Evolutionary conservation across 2,113 vertebrate genomes (phyloP).

Genomic region (Poicephalus meyeri): DNA sequence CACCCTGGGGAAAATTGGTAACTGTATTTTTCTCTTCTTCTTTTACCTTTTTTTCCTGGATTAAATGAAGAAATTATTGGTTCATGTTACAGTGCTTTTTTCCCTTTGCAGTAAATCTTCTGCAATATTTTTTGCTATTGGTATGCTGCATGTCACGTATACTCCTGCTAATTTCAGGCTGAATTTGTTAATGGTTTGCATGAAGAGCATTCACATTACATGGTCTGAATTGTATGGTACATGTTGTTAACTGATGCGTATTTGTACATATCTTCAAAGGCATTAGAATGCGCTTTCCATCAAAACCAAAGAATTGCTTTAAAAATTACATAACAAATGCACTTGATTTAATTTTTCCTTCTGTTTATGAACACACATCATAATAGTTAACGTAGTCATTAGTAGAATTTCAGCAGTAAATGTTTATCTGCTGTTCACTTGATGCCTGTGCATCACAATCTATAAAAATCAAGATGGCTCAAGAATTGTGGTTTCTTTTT

Average conservation of each 20-base stretch:
- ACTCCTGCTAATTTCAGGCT: neutral
- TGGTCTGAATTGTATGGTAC: neutral
- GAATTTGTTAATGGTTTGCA: neutral
- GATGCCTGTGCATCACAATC: neutral
- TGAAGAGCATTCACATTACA: neutral
- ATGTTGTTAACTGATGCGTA: neutral
- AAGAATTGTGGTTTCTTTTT: neutral
- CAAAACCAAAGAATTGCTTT: neutral
- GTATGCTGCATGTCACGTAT: neutral
- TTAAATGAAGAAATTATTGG: constrained; percentile 34
- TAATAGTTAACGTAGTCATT: neutral
- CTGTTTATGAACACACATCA: neutral
- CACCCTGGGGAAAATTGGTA: constrained; percentile 35
- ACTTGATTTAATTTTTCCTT: neutral
- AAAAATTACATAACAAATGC: neutral
- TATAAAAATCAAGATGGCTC: neutral
- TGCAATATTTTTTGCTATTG: neutral
- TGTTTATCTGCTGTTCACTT: neutral
- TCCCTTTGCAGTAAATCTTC: neutral
- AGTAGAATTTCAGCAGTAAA: neutral
- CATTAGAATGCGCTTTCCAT: neutral
- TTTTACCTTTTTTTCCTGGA: constrained; percentile 43
- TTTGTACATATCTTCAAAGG: neutral
- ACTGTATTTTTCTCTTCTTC: constrained; percentile 1
- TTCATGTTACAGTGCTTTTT: neutral